These are phyloP conservation scores for Aricia agestis DNA, from an alignment of 1,140 invertebrate genomes.

Conservation along the genomic window DNA sequence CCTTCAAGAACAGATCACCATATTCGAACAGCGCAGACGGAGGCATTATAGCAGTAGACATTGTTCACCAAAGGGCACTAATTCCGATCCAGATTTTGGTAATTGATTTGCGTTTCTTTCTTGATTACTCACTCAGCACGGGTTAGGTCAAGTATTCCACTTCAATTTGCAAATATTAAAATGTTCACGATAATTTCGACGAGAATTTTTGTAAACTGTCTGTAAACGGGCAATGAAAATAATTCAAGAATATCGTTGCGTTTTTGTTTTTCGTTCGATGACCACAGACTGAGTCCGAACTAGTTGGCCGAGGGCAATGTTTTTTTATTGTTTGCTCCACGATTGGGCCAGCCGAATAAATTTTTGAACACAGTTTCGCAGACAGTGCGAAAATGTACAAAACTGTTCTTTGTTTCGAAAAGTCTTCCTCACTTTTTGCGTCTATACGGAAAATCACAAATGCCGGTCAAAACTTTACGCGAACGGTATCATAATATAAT, in stretches of 20 bases:
- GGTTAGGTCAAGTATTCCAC: conserved; percentile 57
- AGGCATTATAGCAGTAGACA: conserved; percentile 77
- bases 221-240: conserved; percentile 46
- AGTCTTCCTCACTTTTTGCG: conserved; percentile 66
- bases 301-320: conserved; percentile 60
- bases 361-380: conserved; percentile 76
- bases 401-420: conserved; percentile 73
- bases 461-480: conserved; percentile 69
- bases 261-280: conserved; percentile 68
- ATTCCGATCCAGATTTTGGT: conserved; percentile 60
- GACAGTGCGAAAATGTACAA: conserved; percentile 73
- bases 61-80: conserved; percentile 66
- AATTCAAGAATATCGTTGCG: conserved; percentile 57
- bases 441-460: conserved; percentile 74
- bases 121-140: conserved; percentile 65
- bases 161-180: conserved; percentile 57
- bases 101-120: conserved; percentile 42
- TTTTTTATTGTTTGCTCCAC: conserved; percentile 54
- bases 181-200: conserved; percentile 57
- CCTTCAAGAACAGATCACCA: conserved; percentile 75
- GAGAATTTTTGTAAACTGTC: conserved; percentile 58
- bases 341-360: conserved; percentile 52
- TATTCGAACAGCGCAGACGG: conserved; percentile 75
- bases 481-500: conserved; percentile 59
- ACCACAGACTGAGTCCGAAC: conserved; percentile 67